Evolutionary conservation across 2,888 invertebrate genomes (phyloP).

Genomic region (Odontomyia ornata): DNA sequence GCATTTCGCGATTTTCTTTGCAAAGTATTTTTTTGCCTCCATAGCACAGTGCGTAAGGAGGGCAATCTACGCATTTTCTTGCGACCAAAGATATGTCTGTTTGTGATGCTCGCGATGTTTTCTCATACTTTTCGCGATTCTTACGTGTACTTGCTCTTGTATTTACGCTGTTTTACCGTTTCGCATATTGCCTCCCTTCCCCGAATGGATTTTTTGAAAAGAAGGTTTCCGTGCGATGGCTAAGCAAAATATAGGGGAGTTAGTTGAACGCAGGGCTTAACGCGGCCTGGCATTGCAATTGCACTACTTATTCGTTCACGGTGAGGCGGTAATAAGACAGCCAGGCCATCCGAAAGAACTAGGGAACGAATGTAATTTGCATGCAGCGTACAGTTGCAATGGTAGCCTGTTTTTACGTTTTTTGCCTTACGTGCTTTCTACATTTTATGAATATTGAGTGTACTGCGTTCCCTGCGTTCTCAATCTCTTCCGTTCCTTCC

Average conservation of each 20-base stretch:
- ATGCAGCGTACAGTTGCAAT: slow-evolving; percentile 33
- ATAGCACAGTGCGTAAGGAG: slow-evolving; percentile 39
- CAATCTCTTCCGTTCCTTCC: slow-evolving; percentile 8
- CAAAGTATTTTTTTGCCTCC: slow-evolving; percentile 19
- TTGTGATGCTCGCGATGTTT: slow-evolving; percentile 32
- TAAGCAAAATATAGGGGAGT: slow-evolving; percentile 18
- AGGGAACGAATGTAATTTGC: slow-evolving; percentile 40
- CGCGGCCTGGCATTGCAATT: slow-evolving; percentile 15
- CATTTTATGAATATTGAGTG: slow-evolving; percentile 25
- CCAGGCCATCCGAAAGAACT: slow-evolving; percentile 11
- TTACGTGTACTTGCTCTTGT: slow-evolving; percentile 32
- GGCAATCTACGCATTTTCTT: slow-evolving; percentile 39
- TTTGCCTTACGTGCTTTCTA: slow-evolving; percentile 23
- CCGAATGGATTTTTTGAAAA: slow-evolving; percentile 14
- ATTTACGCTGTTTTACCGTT: slow-evolving; percentile 33
- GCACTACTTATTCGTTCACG: slow-evolving; percentile 27
- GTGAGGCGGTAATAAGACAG: slow-evolving; percentile 36
- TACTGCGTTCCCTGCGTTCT: slow-evolving; percentile 21
- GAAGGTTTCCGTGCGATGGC: slow-evolving; percentile 21
- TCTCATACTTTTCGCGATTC: slow-evolving; percentile 28
- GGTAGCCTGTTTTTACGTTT: slow-evolving; percentile 26
- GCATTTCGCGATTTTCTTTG: slow-evolving; percentile 21
- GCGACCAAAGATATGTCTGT: slow-evolving; percentile 15
- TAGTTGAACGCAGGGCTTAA: not conserved
- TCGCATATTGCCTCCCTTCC: slow-evolving; percentile 15